Percentiles rank a stretch among this genome's conserved stretches.
These are phyloP conservation scores for Rutpela maculata DNA, from an alignment of 2,888 invertebrate species.

Conservation along the genomic window DNA sequence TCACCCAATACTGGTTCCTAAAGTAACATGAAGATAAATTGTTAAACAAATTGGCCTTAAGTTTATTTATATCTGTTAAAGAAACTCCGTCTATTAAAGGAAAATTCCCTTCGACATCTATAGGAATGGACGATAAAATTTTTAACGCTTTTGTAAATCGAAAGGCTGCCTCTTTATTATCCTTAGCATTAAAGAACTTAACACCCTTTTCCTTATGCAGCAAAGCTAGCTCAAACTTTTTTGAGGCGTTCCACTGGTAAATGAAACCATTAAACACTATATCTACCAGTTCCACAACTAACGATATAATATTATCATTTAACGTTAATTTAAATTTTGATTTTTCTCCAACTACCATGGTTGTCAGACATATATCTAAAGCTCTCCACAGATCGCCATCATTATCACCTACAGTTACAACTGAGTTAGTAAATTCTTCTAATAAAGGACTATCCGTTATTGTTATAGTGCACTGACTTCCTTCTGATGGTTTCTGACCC, in stretches of 20 bases:
- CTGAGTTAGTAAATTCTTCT: constrained; percentile 55
- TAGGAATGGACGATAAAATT: constrained; percentile 81
- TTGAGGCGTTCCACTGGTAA: constrained; percentile 71
- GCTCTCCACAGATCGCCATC: constrained; percentile 73
- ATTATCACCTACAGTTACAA: constrained; percentile 72
- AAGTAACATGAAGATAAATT: constrained; percentile 91
- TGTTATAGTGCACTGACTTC: constrained; percentile 67
- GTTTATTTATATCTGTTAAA: constrained; percentile 75
- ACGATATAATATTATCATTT: constrained; percentile 64
- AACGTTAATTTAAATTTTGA: constrained; percentile 72
- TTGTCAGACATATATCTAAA: constrained; percentile 73
- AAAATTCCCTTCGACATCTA: constrained; percentile 71
- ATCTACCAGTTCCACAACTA: constrained; percentile 70
- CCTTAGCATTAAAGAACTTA: constrained; percentile 77
- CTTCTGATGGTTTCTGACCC: constrained; percentile 70
- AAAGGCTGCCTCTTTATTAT: constrained; percentile 81
- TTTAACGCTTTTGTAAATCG: constrained; percentile 86
- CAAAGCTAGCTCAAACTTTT: constrained; percentile 72
- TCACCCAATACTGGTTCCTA: constrained; percentile 80
- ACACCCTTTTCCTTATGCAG: constrained; percentile 77
- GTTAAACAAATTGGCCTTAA: constrained; percentile 84
- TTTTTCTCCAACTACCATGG: constrained; percentile 74
- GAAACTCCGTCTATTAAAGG: constrained; percentile 75
- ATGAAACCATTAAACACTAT: constrained; percentile 72
- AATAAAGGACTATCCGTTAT: constrained; percentile 61